Conservation (phyloP, 2,113 vertebrate genomes). For the Dicerorhinus sumatrensis region DNA sequence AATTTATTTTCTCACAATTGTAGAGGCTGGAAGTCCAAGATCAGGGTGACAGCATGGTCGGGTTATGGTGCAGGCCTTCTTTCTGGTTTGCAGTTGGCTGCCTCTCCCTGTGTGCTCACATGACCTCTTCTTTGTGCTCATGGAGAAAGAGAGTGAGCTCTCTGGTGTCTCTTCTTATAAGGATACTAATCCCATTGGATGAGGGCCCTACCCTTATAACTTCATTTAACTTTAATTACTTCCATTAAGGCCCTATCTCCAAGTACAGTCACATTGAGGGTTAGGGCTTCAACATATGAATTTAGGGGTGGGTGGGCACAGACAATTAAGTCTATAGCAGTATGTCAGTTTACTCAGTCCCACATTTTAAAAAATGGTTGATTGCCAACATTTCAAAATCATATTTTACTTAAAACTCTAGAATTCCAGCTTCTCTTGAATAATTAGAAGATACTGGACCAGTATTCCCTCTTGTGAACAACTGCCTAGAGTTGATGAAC, state of each 20-base stretch:
- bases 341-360: background rate
- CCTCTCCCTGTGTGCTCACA: background rate
- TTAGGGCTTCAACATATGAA: background rate
- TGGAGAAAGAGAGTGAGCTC: background rate
- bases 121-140: background rate
- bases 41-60: background rate
- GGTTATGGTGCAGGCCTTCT: background rate
- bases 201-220: background rate
- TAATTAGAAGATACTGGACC: slow-evolving; percentile 11
- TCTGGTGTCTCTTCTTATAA: background rate
- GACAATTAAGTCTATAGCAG: background rate
- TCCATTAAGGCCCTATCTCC: background rate
- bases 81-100: background rate
- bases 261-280: background rate
- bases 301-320: background rate
- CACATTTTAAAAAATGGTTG: background rate
- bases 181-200: background rate
- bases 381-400: slow-evolving; percentile 26
- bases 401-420: slow-evolving; percentile 3
- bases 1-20: slow-evolving; percentile 2
- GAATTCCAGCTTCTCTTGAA: background rate
- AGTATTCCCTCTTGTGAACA: background rate
- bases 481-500: background rate
- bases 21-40: background rate
- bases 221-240: background rate